Conservation (phyloP, 2,113 vertebrate species). For the Microcebus jonahi region DNA sequence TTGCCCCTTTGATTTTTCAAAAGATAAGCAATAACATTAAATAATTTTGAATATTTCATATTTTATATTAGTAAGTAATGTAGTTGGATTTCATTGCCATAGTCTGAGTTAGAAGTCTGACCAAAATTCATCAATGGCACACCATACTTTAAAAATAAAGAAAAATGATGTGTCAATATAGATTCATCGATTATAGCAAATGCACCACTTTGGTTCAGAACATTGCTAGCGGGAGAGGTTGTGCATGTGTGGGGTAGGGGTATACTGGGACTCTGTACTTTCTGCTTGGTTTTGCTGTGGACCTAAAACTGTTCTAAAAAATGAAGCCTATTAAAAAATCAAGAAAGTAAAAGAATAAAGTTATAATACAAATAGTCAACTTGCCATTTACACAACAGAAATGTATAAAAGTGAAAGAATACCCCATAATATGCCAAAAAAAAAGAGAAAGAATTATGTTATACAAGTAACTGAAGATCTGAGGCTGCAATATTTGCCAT, state of each 20-base stretch:
- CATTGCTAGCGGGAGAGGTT: neutral
- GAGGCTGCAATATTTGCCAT: neutral
- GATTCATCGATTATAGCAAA: neutral
- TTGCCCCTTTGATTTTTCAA: neutral
- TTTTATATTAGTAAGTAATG: neutral
- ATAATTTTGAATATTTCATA: neutral
- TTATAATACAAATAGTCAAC: neutral
- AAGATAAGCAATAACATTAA: neutral
- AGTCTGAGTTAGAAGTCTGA: neutral
- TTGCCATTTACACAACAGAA: neutral
- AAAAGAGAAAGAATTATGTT: neutral
- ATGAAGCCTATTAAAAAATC: neutral
- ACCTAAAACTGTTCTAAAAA: neutral
- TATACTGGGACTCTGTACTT: neutral
- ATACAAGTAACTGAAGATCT: neutral
- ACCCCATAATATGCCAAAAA: too few species aligned
- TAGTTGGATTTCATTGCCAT: neutral
- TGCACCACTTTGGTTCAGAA: neutral
- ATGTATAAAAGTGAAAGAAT: neutral
- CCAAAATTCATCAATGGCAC: neutral
- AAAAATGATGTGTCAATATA: neutral
- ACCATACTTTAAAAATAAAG: neutral
- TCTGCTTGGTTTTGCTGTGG: neutral
- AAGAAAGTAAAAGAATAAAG: neutral
- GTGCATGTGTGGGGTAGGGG: neutral